Evolutionary conservation across 2,888 invertebrate genomes (phyloP).

Genomic region (Autographa pulchrina): DNA sequence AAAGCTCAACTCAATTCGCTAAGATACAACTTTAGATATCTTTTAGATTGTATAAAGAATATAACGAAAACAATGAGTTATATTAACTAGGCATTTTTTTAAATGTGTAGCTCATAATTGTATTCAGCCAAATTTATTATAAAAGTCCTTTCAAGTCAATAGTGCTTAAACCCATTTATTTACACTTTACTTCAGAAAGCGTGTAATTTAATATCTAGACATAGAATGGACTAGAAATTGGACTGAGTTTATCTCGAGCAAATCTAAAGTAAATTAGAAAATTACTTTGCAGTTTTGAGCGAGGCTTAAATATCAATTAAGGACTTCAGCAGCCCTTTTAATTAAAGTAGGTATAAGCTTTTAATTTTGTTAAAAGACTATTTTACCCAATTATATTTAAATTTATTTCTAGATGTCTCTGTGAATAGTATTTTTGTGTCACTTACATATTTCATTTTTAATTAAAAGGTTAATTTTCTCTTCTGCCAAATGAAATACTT

Average conservation of each 20-base stretch:
- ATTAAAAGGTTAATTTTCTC: background rate
- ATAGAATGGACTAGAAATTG: conserved; percentile 19
- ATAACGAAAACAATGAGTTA: no score
- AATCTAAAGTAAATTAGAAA: conserved; percentile 51
- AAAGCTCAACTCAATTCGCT: no score
- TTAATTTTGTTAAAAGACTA: conserved; percentile 56
- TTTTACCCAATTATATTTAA: conserved; percentile 31
- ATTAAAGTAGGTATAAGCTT: conserved; percentile 55
- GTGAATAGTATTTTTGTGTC: background rate
- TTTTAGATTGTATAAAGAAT: no score
- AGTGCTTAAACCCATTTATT: background rate
- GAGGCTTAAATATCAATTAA: conserved; percentile 59
- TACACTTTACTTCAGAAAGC: background rate
- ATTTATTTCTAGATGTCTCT: conserved; percentile 40
- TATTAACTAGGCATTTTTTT: no score
- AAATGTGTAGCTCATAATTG: background rate
- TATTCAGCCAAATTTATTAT: background rate
- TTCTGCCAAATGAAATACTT: no score
- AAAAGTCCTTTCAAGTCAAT: background rate
- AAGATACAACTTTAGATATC: no score
- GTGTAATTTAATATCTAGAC: conserved; percentile 3
- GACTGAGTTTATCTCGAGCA: conserved; percentile 22
- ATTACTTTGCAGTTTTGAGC: conserved; percentile 50
- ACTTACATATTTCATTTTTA: background rate
- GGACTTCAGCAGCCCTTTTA: conserved; percentile 55